A percentile compares a stretch with the other conserved stretches of the same genome.
phyloP scores from a whole-genome alignment of 1,140 invertebrate species.

The Euura lappo region DNA sequence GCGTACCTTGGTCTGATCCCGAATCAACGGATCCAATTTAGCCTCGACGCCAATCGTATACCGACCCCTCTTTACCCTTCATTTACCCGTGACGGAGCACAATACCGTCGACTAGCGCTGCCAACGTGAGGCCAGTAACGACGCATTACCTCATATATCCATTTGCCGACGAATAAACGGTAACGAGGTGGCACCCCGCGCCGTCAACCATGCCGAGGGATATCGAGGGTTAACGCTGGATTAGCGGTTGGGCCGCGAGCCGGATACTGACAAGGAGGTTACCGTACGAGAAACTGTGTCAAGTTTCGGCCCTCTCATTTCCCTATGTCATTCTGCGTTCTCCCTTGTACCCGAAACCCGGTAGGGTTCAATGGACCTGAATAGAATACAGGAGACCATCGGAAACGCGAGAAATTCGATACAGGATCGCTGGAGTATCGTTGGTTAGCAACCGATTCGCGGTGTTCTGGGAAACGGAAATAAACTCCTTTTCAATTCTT shows the following conservation, averaged over 20 bases:
- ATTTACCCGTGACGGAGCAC: conserved; percentile 5
- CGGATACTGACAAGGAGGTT: not conserved
- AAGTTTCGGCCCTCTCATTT: not conserved
- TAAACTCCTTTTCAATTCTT: too few relatives aligned
- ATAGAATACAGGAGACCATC: too few relatives aligned
- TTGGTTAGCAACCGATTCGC: too few relatives aligned
- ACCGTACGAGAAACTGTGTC: not conserved
- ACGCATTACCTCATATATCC: conserved; percentile 3
- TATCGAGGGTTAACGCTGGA: not conserved
- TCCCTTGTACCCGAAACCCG: too few relatives aligned
- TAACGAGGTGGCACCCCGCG: not conserved
- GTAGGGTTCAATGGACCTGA: too few relatives aligned
- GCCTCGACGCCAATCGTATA: conserved; percentile 1
- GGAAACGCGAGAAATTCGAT: too few relatives aligned
- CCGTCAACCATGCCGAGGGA: not conserved
- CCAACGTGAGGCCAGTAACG: conserved; percentile 6
- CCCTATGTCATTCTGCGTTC: too few relatives aligned
- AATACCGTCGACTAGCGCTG: not conserved
- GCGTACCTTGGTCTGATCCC: conserved; percentile 4
- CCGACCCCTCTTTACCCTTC: conserved; percentile 6
- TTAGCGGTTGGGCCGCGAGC: not conserved
- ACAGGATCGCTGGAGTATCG: too few relatives aligned
- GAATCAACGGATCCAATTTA: conserved; percentile 5
- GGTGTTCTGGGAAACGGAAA: too few relatives aligned
- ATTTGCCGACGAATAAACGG: not conserved